Evolutionary conservation across 2,888 invertebrate species (phyloP), one percentile per base, ranked within the genome.

Genomic region (Trichacis sp.): DNA sequence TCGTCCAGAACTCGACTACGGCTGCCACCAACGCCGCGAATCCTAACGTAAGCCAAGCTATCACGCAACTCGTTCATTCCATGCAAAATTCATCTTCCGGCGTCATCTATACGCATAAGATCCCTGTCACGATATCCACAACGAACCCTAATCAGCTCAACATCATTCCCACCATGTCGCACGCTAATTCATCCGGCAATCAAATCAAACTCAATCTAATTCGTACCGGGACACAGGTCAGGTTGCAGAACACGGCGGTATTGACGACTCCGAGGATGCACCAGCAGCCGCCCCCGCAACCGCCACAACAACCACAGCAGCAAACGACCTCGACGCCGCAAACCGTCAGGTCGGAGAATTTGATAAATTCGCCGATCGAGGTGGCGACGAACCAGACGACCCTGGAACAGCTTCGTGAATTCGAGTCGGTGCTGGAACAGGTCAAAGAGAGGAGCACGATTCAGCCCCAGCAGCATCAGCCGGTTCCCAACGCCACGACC

Each of bases 401-500:
- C 0, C 83, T 92, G 49, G 93, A 93, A 81, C 93, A 93, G 75
- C 81, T 93, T 6, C 85, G 92, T 54, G 93, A 93, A 78, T 93
- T 93, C 73, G 93, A 93, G 78, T 90, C 92, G 85, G 93, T 93
- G 0, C 85, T 93, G 62, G 93, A 93, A 76, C 92, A 93, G 85
- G 92, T 93, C 0, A 93, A 92, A 78, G 92, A 92, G 80, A 86
- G 92, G 63, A 92, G 91, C 72, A 91, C 89, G 18, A 89, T 89
- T 2, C 89, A 88, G 67, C 88, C 89, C 0, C 78, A 79, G 29
- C 61, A 76, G 4, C 73, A 73, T 38, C 79, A 77, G 19, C 66
- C 76, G n/a, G 63, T 73, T 1, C 68, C 79, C 1, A 77, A 73
- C 2, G 71, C 73, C 0, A 62, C 60, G 1, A 62, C 71, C 1